phyloP scores from a whole-genome alignment of 2,113 vertebrate species.

The Cephalopterus ornatus region DNA sequence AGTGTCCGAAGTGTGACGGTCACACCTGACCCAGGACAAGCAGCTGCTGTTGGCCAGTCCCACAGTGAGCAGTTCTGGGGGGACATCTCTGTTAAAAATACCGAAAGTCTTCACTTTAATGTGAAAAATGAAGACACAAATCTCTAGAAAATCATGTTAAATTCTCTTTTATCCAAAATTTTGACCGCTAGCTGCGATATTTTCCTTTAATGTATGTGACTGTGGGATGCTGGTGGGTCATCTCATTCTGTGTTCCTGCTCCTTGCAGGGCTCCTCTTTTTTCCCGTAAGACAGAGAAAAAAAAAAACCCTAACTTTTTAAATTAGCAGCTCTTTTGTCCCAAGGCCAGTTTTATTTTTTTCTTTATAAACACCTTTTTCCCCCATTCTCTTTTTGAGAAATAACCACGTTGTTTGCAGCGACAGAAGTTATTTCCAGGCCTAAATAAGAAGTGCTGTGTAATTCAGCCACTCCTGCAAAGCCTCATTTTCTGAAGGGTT shows the following conservation, averaged over 20 bases:
- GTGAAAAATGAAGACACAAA: neutral
- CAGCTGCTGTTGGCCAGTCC: neutral
- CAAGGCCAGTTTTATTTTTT: neutral
- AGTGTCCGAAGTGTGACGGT: fast-evolving
- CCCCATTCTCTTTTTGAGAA: neutral
- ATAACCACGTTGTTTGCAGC: neutral
- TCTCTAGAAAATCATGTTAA: neutral
- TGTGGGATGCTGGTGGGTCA: neutral
- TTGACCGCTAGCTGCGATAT: neutral
- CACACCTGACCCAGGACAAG: neutral
- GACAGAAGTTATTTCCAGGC: neutral
- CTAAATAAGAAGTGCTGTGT: neutral
- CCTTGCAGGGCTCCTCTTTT: neutral
- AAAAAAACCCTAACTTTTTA: neutral
- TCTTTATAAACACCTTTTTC: neutral
- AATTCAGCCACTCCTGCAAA: neutral
- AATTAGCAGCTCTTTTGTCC: neutral
- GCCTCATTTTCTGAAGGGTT: neutral
- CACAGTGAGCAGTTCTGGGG: neutral
- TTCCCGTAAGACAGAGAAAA: neutral
- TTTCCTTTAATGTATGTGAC: neutral
- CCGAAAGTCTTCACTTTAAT: neutral
- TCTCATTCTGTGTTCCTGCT: neutral
- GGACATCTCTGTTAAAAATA: neutral
- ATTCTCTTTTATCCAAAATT: neutral